Evolutionary conservation across 2,888 invertebrate species (phyloP).

Genomic region (Crossocerus cetratus): DNA sequence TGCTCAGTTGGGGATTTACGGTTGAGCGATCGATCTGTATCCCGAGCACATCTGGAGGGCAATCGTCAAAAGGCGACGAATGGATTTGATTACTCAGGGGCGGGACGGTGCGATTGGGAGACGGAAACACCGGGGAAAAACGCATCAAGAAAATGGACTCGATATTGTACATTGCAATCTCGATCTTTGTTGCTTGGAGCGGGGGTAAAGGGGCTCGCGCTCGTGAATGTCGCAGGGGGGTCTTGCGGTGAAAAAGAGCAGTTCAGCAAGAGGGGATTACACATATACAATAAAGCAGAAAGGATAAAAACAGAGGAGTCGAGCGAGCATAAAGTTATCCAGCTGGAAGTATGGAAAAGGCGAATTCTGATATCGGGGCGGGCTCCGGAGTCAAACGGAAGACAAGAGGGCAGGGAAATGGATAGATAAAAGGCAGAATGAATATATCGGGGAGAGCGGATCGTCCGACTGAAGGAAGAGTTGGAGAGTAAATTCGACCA

Average conservation of each 20-base stretch:
- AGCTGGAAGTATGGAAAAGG: background rate
- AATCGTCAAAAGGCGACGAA: too few species aligned
- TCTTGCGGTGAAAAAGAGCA: background rate
- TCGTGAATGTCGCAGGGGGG: slow-evolving; percentile 1
- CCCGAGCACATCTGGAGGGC: too few species aligned
- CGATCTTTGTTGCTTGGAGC: slow-evolving; percentile 4
- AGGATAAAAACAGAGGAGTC: background rate
- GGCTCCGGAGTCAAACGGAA: slow-evolving; percentile 46
- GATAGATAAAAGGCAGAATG: slow-evolving; percentile 37
- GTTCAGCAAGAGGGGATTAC: slow-evolving; percentile 5
- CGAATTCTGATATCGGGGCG: background rate
- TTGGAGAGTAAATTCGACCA: slow-evolving; percentile 42
- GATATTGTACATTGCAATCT: background rate
- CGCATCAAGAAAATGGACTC: slow-evolving; percentile 5
- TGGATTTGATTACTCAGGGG: background rate
- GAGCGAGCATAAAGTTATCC: background rate
- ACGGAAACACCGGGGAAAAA: background rate
- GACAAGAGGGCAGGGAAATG: slow-evolving; percentile 35
- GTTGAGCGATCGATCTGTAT: slow-evolving; percentile 60
- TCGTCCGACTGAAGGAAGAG: slow-evolving; percentile 7
- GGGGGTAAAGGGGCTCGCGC: background rate
- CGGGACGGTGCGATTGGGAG: background rate
- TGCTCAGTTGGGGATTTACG: slow-evolving; percentile 68
- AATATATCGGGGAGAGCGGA: slow-evolving; percentile 13
- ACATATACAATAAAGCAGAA: background rate